Evolutionary conservation across 2,888 invertebrate species (phyloP), one percentile per base, ranked within the genome.

Genomic region (Pseudolycoriella hygida): DNA sequence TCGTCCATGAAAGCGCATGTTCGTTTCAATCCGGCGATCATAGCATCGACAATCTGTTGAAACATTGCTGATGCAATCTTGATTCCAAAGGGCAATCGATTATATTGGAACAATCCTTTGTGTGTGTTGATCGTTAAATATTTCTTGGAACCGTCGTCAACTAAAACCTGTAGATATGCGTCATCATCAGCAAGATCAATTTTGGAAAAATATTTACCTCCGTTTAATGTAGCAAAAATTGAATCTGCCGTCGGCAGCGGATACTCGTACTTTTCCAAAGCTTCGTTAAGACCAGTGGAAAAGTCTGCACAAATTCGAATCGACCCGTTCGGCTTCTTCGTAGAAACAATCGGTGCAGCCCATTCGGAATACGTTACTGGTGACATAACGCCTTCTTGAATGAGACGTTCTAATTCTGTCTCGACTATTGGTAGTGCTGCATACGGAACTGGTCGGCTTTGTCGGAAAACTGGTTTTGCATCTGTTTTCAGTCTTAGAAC

Each of bases 311-410:
- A n/a, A n/a, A n/a, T n/a, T n/a, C n/a, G n/a, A n/a, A n/a, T n/a
- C n/a, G n/a, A n/a, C n/a, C n/a, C 49, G 46, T 49, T 52, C 18
- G 46, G 37, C n/a, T 49, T 45, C 31, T 39, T 45, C 5, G 50
- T 47, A 2, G 45, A 48, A 6, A 51, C 53, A 8, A 51, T 51
- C 11, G 51, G 50, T 40, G 53, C 53, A 45, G 51, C 51, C 53
- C 52, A 53, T 10, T 53, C 46, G 10, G 50, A 50, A 45, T 25
- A 52, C 15, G 51, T 48, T 11, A 46, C 49, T 44, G 49, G 49
- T 25, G 53, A 44, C 20, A 53, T 53, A 6, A 54, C 48, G 10
- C 49, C 50, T 15, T 43, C 37, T 5, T 46, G 25, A 40, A 51
- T 32, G 11, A 53, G 43, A 11, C 49, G 44, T 12, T 45, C 19